Percentiles rank a stretch among this genome's conserved stretches.
Conservation (phyloP, 1,140 invertebrate species). For the Drosophila quadrilineata region DNA sequence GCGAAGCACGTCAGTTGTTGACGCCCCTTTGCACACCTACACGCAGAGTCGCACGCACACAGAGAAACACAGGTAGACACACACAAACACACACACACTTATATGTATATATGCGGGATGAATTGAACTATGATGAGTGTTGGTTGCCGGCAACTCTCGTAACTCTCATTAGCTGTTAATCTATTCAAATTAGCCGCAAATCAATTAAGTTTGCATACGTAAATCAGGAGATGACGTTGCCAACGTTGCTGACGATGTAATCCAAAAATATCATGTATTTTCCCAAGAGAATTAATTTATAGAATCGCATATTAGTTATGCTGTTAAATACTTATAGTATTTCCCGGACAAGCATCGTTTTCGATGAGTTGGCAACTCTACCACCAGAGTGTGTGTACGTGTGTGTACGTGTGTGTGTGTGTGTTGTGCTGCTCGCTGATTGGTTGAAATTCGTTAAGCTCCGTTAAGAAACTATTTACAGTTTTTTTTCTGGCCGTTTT, state of each 20-base stretch:
- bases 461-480: constrained; percentile 68
- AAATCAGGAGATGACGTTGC: constrained; percentile 36
- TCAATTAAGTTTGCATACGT: constrained; percentile 50
- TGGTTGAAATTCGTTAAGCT: constrained; percentile 55
- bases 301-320: constrained; percentile 38
- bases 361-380: constrained; percentile 58
- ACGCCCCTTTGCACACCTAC: constrained; percentile 48
- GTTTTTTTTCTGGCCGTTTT: constrained; percentile 30
- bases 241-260: no score
- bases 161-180: constrained; percentile 64
- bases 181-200: constrained; percentile 73
- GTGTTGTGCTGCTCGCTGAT: constrained; percentile 48
- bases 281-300: constrained; percentile 31
- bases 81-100: neutral
- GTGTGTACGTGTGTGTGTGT: constrained; percentile 3
- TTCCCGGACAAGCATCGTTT: constrained; percentile 3
- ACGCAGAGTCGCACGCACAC: neutral
- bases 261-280: constrained; percentile 30
- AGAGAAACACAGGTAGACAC: neutral
- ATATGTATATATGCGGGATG: no score
- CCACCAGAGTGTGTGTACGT: constrained; percentile 14
- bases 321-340: neutral
- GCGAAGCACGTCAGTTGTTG: constrained; percentile 43
- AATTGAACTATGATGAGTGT: constrained; percentile 10
- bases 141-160: constrained; percentile 50